Evolutionary conservation across 2,797 vertebrate genomes (phyloP), one percentile per base, ranked within the genome.

Genomic region (Calcarius lapponicus): DNA sequence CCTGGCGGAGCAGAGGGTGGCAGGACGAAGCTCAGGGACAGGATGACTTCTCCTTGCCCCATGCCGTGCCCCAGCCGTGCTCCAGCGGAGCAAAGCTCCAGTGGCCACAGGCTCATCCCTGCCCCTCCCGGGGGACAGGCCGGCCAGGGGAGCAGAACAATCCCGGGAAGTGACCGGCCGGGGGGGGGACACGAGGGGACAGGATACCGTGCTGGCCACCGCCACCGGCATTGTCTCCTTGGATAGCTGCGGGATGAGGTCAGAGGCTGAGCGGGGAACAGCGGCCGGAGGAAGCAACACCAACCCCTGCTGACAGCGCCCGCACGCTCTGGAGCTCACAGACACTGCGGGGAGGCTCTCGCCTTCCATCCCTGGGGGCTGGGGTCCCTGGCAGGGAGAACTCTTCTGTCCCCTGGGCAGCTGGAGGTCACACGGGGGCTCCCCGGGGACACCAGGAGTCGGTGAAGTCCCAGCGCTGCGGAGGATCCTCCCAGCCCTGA

Each of bases 231-330:
- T 92, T 95, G 95, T 88, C 69, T 73, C 29, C 64, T 19, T 3
- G 62, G 94, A 94, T 95, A 86, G 38, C 84, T 80, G 75, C 17
- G 17, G 61, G 88, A 11, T 90, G 94, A 95, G 64, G 90, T 91
- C 96, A 95, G 73, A 47, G 61, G 48, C 3, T 47, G 79, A 56
- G 60, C 3, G 0, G 62, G 54, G 42, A 60, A 11, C 34, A 13
- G 83, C 7, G 0, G 42, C 75, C 43, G 2, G 17, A 29, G 40
- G 66, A 10, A 47, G 13, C 24, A 51, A 22, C 40, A 10, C 13
- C 14, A 34, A 48, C 13, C 10, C 13, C 25, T 9, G 64, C 7
- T 11, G 4, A 0, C 17, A 31, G 34, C 17, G 1, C 40, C 8
- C 1, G 0, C 38, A 28, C 0, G 0, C 18, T 17, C 69, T 25